phyloP scores from a whole-genome alignment of 2,797 vertebrate species.

The Enteromius mattozi region DNA sequence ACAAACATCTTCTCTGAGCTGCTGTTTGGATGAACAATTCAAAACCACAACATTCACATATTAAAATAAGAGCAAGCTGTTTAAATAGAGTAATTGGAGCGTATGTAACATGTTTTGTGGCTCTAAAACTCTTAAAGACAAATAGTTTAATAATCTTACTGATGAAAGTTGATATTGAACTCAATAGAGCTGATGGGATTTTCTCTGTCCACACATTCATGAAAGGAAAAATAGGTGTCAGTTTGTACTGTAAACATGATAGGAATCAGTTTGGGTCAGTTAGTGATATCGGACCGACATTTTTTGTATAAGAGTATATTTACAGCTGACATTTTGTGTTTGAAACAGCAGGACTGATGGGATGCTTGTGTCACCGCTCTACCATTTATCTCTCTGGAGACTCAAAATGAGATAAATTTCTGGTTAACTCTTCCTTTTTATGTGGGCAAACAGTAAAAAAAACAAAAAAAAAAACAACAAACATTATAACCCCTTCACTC shows the following conservation, averaged over 20 bases:
- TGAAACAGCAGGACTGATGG: slow-evolving; percentile 12
- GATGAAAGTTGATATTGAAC: not conserved
- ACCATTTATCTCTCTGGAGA: not conserved
- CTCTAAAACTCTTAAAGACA: not conserved
- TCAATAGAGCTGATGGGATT: not conserved
- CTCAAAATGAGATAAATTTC: not conserved
- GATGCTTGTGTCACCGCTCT: not conserved
- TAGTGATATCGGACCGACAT: not conserved
- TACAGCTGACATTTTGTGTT: slow-evolving; percentile 37
- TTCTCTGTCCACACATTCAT: not conserved
- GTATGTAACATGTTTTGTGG: not conserved
- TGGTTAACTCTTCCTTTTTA: slow-evolving; percentile 2
- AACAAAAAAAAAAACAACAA: not conserved
- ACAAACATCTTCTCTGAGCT: slow-evolving; percentile 10
- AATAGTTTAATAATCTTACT: not conserved
- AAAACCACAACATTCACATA: slow-evolving; percentile 4
- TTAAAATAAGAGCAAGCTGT: slow-evolving; percentile 1
- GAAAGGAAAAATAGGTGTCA: not conserved
- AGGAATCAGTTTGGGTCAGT: slow-evolving; percentile 17
- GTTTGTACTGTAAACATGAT: not conserved
- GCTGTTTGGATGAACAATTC: not conserved
- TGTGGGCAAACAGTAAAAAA: not conserved
- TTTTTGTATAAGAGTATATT: slow-evolving; percentile 19
- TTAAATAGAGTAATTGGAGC: not conserved
- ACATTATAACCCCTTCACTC: not conserved